Evolutionary conservation across 2,888 invertebrate genomes (phyloP).

Genomic region (Bruchidius siliquastri): DNA sequence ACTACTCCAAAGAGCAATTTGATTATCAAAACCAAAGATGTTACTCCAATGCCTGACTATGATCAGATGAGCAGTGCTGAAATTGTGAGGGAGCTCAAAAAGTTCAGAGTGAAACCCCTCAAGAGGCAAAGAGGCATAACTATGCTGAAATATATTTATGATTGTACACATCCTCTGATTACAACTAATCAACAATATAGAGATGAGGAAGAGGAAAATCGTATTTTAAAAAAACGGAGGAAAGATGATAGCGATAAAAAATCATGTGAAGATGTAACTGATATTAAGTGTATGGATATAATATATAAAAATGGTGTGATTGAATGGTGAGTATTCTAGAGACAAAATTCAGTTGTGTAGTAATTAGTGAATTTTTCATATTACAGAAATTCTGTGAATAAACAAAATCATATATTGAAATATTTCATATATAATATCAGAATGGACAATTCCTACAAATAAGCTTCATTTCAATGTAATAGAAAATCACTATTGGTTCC

Average conservation of each 20-base stretch:
- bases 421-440: too few species aligned
- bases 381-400: too few species aligned
- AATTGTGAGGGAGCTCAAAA: constrained; percentile 55
- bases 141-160: constrained; percentile 62
- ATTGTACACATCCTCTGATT: constrained; percentile 60
- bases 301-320: background rate
- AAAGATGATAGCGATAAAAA: constrained; percentile 3
- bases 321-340: background rate
- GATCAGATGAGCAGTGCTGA: constrained; percentile 55
- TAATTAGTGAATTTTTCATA: too few species aligned
- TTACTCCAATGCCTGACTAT: constrained; percentile 58
- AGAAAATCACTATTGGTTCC: too few species aligned
- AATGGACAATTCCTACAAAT: too few species aligned
- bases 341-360: too few species aligned
- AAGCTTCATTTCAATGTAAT: too few species aligned
- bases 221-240: constrained; percentile 24
- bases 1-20: constrained; percentile 28
- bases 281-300: background rate
- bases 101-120: constrained; percentile 63
- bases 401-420: too few species aligned
- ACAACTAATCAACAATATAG: constrained; percentile 16
- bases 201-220: constrained; percentile 22
- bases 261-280: background rate
- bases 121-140: constrained; percentile 57
- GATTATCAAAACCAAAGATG: constrained; percentile 52